Evolutionary conservation across 2,797 vertebrate genomes (phyloP), one percentile per base, ranked within the genome.

Genomic region (Pachyuromys duprasi): DNA sequence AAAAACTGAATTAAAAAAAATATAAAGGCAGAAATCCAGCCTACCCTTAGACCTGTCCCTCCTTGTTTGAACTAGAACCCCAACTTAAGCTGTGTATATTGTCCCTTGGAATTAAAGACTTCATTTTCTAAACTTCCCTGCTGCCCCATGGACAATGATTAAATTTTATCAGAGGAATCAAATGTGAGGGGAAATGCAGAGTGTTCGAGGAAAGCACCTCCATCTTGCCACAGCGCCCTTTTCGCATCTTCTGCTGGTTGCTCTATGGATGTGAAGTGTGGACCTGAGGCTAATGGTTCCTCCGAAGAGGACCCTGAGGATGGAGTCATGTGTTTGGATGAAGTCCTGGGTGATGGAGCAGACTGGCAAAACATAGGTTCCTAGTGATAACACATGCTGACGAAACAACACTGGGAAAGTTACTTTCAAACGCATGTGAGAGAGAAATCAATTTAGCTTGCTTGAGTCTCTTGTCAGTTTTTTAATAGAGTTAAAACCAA

Each of bases 111-210:
- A 81, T 87, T 70, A 94, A 93, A 95, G 33, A 81, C 55, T 90
- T 4, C 24, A 79, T 90, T 97, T 94, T 70, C 75, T 79, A 89
- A 91, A 79, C 57, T 90, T 86, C 49, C n/a, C 70, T 93, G 60
- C 11, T 65, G 42, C 39, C 91, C 36, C 8, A 57, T 49, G 20
- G 45, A 86, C n/a, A 53, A 22, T 45, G 87, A 86, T 62, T 80
- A 78, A 57, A 11, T 28, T 87, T 39, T n/a, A 20, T 9, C 60
- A 39, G 91, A 42, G 83, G 49, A 91, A 83, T 88, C 89, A 94
- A 76, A 67, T 3, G 9, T 42, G 91, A 75, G 63, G 22, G 22
- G 69, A 86, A 67, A 28, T 18, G 17, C 45, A 20, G 60, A 49
- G 14, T 75, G 36, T 75, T 69, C 20, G 11, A 75, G 49, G 22